Evolutionary conservation across 1,140 invertebrate genomes (phyloP), one percentile per base, ranked within the genome.

Genomic region (Nasonia vitripennis): DNA sequence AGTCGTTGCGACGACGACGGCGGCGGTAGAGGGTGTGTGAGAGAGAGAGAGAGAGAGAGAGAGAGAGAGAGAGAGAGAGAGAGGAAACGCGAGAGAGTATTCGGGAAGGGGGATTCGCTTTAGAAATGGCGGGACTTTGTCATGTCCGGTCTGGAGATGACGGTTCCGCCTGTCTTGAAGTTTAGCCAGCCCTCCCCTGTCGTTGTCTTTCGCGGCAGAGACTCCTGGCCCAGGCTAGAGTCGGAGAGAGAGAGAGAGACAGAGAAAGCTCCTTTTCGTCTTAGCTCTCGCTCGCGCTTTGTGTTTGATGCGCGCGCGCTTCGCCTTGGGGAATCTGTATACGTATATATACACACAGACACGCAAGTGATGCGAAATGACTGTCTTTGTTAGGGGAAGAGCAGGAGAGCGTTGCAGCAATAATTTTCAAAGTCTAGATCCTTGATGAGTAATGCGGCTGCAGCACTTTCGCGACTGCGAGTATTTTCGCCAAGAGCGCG

Each of bases 71-170:
- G 27, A 31, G 27, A 27, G 27, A 37, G 34, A 48, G 86, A 85
- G 84, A 87, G 82, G 75, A 31, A 55, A 51, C 68, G 83, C 75
- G 75, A 87, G 83, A 79, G 81, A 84, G 75, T 27, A 77, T 62
- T 27, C 34, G 51, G 37, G 67, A 82, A 83, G 81, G 88, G 85
- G 55, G 73, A 80, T 85, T 71, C 84, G 78, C 84, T 85, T 81
- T 80, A 77, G 78, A 86, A 86, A 85, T 87, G 88, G 81, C 78
- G 87, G 83, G 87, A 90, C 87, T 90, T 91, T 90, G 88, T 91
- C 91, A 91, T 91, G 90, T 91, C 90, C 90, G 89, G 88, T 77
- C 87, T 91, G 91, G 90, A 89, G 88, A 91, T 90, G 90, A 90
- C 90, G 89, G 90, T 90, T 90, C 88, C 89, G 90, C 87, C 89